These are phyloP conservation scores for Trissolcus basalis DNA, from an alignment of 1,140 invertebrate species.

Conservation along the genomic window DNA sequence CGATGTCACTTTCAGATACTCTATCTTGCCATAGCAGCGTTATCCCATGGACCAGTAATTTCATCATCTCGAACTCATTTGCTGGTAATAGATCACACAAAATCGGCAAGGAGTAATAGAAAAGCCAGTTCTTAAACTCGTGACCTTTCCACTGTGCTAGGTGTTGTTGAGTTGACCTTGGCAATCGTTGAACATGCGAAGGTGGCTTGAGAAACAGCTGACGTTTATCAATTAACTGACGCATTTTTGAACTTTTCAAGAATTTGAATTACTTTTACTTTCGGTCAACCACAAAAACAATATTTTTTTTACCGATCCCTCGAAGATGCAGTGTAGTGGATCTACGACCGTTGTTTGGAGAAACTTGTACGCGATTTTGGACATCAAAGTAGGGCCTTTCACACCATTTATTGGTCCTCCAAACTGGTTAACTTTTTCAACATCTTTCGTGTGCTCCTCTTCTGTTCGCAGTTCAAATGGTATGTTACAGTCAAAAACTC, in stretches of 20 bases:
- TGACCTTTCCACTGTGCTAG: conserved; percentile 28
- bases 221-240: conserved; percentile 21
- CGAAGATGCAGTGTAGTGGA: conserved; percentile 30
- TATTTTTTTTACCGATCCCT: background rate
- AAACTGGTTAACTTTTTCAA: background rate
- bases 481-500: background rate
- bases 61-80: background rate
- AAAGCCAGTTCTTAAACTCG: conserved; percentile 49
- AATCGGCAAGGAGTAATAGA: conserved; percentile 30
- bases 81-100: conserved; percentile 19
- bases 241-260: background rate
- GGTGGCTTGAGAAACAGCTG: conserved; percentile 29
- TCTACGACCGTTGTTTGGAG: conserved; percentile 15
- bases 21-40: conserved; percentile 9
- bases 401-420: conserved; percentile 17
- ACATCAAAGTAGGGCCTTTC: conserved; percentile 15
- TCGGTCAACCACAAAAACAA: too few relatives aligned
- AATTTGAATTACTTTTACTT: too few relatives aligned
- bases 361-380: conserved; percentile 1
- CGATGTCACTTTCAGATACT: conserved; percentile 4
- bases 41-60: background rate
- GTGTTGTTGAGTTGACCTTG: conserved; percentile 14
- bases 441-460: background rate
- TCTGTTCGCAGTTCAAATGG: background rate
- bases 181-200: conserved; percentile 28